These are phyloP conservation scores for Eristalis arbustorum DNA, from an alignment of 2,888 invertebrate genomes.

Conservation along the genomic window DNA sequence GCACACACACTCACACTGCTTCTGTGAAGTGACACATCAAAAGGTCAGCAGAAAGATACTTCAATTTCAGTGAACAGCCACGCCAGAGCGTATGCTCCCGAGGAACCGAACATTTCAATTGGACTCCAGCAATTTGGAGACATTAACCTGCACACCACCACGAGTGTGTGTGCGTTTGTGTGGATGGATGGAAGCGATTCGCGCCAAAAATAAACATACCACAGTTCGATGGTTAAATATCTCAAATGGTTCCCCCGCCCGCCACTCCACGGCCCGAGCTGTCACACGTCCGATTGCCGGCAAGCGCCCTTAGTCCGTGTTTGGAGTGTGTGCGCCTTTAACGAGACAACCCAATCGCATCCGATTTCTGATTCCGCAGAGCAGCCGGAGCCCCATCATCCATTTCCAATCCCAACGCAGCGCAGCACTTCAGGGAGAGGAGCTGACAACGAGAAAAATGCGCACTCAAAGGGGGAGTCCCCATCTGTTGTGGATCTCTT, in stretches of 20 bases:
- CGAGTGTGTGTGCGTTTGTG: background rate
- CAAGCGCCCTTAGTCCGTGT: constrained; percentile 17
- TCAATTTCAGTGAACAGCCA: constrained; percentile 25
- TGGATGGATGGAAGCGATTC: background rate
- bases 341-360: constrained; percentile 64
- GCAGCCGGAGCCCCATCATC: constrained; percentile 52
- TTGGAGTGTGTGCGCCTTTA: constrained; percentile 25
- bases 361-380: constrained; percentile 57
- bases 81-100: constrained; percentile 8
- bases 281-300: background rate
- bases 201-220: constrained; percentile 39
- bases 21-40: constrained; percentile 43
- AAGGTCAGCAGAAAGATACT: constrained; percentile 52
- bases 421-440: constrained; percentile 35
- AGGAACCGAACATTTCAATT: constrained; percentile 31
- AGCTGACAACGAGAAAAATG: constrained; percentile 66
- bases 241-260: constrained; percentile 18
- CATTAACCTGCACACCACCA: constrained; percentile 47
- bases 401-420: constrained; percentile 6
- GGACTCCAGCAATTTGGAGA: constrained; percentile 23
- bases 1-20: background rate
- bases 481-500: constrained; percentile 31
- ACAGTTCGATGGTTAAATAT: constrained; percentile 28
- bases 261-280: background rate
- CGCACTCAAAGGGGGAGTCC: constrained; percentile 65